phyloP scores from a whole-genome alignment of 2,888 invertebrate species.

The Volucella inflata region DNA sequence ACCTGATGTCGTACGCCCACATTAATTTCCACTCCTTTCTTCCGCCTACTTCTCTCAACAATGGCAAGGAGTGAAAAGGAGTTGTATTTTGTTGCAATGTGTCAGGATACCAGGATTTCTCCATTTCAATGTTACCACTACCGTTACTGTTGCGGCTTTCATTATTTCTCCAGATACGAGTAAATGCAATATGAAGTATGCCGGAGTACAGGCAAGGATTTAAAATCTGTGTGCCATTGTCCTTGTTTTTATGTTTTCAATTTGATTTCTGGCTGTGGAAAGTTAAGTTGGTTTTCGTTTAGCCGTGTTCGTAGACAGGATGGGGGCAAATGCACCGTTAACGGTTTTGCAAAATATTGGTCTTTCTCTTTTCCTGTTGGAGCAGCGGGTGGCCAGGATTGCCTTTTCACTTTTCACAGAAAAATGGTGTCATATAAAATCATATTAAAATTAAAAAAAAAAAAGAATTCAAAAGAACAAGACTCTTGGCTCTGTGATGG shows the following conservation, averaged over 20 bases:
- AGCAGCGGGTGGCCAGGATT: slow-evolving; percentile 20
- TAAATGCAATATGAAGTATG: slow-evolving; percentile 66
- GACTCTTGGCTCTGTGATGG: background rate
- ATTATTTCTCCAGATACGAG: slow-evolving; percentile 64
- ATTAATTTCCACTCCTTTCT: slow-evolving; percentile 53
- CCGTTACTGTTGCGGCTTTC: slow-evolving; percentile 53
- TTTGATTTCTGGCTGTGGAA: slow-evolving; percentile 49
- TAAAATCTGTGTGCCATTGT: slow-evolving; percentile 47
- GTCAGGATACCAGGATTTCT: slow-evolving; percentile 32
- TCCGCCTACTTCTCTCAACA: background rate
- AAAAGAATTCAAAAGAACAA: too few species aligned
- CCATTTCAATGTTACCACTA: background rate
- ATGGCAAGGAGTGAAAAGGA: background rate
- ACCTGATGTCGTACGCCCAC: slow-evolving; percentile 55
- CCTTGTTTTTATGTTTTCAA: slow-evolving; percentile 43
- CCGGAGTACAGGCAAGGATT: slow-evolving; percentile 19
- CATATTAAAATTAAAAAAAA: slow-evolving; percentile 43
- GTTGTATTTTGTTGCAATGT: slow-evolving; percentile 41
- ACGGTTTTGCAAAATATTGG: slow-evolving; percentile 30
- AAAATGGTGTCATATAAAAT: slow-evolving; percentile 61
- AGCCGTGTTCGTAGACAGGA: slow-evolving; percentile 20
- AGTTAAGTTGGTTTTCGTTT: slow-evolving; percentile 35
- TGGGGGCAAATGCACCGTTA: slow-evolving; percentile 13
- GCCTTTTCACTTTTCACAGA: slow-evolving; percentile 9
- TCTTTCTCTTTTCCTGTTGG: slow-evolving; percentile 11